Evolutionary conservation across 1,140 invertebrate species (phyloP), one percentile per base, ranked within the genome.

Genomic region (Procambarus virginalis): DNA sequence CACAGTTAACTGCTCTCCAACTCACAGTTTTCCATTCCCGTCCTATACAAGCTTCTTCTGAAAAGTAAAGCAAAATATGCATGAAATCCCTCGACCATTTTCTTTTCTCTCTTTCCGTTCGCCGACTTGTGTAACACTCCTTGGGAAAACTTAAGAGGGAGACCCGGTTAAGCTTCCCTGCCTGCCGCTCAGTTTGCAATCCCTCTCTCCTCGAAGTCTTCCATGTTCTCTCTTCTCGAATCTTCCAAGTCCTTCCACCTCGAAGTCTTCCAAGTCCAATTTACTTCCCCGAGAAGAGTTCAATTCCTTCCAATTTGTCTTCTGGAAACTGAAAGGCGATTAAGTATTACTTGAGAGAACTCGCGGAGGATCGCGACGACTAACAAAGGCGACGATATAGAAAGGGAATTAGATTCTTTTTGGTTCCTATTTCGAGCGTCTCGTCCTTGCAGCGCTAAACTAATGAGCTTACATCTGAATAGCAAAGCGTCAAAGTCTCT

Each of bases 301-400:
- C 12, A 64, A 64, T 64, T 64, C 17, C 75, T 49, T 77, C 34
- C 48, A 46, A 77, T 77, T 77, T 46, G 6, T 46, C 9, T 9
- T 14, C 48, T 46, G 34, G 75, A 77, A 46, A 46, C n/a, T 45
- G 34, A 77, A 46, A 77, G 48, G 9, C 48, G 48, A 77, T 49
- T 77, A 49, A 77, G 12, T 77, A 77, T 34, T 46, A 77, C 34
- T 77, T 77, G 75, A 77, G 75, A 5, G 75, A 64, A 20, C 60
- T 14, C 20, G 17, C 22, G 49, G 60, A 70, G 60, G 58, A 60
- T 5, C 12, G 14, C 2, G 55, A 82, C 6, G 51, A 55, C 51
- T 55, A 9, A 55, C 51, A n/a, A 58, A 81, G 20, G 22, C 2
- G 8, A 10, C 9, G 46, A 22, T 60, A 58, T 34, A 68, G 81